Base-by-base conservation (phyloP, 2,797 vertebrate genomes). In the Galagoides demidoff region DNA sequence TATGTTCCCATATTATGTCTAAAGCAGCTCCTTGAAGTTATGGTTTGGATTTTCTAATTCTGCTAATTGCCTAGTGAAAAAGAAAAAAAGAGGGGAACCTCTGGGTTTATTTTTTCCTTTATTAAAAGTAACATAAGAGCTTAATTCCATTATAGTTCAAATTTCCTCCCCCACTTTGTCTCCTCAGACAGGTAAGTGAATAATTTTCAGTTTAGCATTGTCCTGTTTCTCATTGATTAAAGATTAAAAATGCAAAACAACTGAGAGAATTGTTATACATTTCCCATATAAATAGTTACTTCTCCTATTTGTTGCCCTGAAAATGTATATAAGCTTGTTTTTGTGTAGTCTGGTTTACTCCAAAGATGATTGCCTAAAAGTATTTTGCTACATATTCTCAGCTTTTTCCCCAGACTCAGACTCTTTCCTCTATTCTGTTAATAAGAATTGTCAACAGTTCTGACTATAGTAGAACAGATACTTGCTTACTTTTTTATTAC, bases 1-100 rank as follows among this genome's bases (percentile, higher is more conserved):
- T 66, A 11, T 12, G 17, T 74, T 91, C 39, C 13, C 31, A 45
- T 49, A 23, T 59, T 81, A 57, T 66, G 79, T 66, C 77, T 71
- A 22, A 71, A 66, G 25, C 14, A 52, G 20, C 61, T 66, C 57
- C 34, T 37, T 73, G 12, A 88, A 90, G 63, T 88, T 81, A 52
- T 73, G 55, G 92, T 45, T 77, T 74, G 89, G 55, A 76, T 81
- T 81, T 95, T 95, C 74, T 71, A 87, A 83, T 84, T 87, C n/a
- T 71, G 8, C 34, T 79, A 90, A 93, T 57, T 74, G 49, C 34
- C 52, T 79, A n/a, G 25, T 77, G 85, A 83, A 93, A 68, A 52
- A 59, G 11, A 70, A 34, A 89, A 79, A 14, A 3, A 16, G 31
- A 49, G 63, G 63, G 63, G 7, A 39, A 37, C 9, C 13, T 90